Evolutionary conservation across 2,888 invertebrate genomes (phyloP).

Genomic region (Maniola hyperantus): DNA sequence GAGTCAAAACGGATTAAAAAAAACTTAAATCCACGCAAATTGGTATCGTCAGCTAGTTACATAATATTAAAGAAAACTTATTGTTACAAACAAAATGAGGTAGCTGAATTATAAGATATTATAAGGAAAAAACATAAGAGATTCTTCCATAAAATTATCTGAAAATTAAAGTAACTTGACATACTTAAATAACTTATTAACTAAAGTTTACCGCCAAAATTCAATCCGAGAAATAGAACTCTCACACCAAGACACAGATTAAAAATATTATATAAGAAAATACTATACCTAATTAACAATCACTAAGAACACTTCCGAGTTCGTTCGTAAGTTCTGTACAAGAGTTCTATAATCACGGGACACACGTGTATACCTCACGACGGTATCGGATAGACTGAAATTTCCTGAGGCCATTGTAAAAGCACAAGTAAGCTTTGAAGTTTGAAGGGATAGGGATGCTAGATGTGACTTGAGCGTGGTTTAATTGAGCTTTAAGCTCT

Average conservation of each 20-base stretch:
- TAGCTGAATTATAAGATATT: too few species aligned
- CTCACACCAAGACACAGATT: not conserved
- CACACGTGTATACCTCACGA: conserved; percentile 3
- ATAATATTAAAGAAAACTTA: too few species aligned
- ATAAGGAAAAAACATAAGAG: too few species aligned
- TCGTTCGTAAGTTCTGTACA: conserved; percentile 9
- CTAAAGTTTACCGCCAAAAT: conserved; percentile 1
- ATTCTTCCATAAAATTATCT: too few species aligned
- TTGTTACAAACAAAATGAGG: too few species aligned
- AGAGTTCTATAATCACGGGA: not conserved
- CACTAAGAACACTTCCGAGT: conserved; percentile 11
- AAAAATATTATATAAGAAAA: conserved; percentile 4
- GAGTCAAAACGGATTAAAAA: too few species aligned
- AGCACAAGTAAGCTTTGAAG: conserved; percentile 1
- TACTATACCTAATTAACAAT: conserved; percentile 23
- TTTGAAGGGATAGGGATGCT: not conserved
- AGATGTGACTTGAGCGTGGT: conserved; percentile 7
- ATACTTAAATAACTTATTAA: not conserved
- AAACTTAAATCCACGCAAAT: too few species aligned
- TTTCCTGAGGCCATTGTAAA: conserved; percentile 2
- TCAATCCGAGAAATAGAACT: not conserved
- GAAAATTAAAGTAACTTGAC: not conserved
- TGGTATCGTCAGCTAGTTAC: too few species aligned
- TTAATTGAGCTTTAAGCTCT: conserved; percentile 10
- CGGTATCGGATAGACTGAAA: conserved; percentile 19